Base-by-base conservation (phyloP, 2,797 vertebrate species). In the Adrianichthys oophorus region DNA sequence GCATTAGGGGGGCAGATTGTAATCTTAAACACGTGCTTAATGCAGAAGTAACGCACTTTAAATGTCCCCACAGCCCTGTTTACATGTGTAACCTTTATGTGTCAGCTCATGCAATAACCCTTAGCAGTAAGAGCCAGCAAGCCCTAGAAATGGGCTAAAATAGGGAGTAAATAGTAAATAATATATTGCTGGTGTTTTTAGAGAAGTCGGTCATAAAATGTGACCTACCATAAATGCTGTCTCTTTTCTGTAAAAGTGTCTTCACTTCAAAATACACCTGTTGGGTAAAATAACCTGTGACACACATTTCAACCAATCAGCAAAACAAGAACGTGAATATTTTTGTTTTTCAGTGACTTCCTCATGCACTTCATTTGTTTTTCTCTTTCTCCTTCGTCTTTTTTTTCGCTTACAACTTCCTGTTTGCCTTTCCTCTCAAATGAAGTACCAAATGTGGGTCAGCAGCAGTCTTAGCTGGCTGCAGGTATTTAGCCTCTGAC, bases 401-500 rank as follows among this genome's bases (percentile, higher is more conserved):
- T 44, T 49, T 59, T 43, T 53, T 59, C 52, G 73, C 78, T 61
- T 29, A 76, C 59, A 66, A 81, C 78, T 80, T 87, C 80, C 83
- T 74, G 56, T 53, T 85, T 83, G 58, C 62, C 41, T 70, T 81
- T 63, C 60, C 37, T 62, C 52, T 52, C 53, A 65, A 59, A 63
- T 64, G 48, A 77, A 76, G 66, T 81, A 72, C 75, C 63, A 77
- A 88, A 84, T 85, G 82, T 87, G 82, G 85, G 84, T 86, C 88
- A 85, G 62, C 54, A 68, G 77, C 24, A 13, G 32, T 37, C 10
- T 66, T 75, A 76, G 62, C 83, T 83, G 15, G 53, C 42, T 74
- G 68, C 59, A 60, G 69, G 62, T 71, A 62, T 66, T 79, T 76
- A 64, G 53, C 68, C 49, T 67, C 43, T 55, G 57, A 65, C 45